Evolutionary conservation across 2,888 invertebrate species (phyloP).

Genomic region (Amphiduros pacificus): DNA sequence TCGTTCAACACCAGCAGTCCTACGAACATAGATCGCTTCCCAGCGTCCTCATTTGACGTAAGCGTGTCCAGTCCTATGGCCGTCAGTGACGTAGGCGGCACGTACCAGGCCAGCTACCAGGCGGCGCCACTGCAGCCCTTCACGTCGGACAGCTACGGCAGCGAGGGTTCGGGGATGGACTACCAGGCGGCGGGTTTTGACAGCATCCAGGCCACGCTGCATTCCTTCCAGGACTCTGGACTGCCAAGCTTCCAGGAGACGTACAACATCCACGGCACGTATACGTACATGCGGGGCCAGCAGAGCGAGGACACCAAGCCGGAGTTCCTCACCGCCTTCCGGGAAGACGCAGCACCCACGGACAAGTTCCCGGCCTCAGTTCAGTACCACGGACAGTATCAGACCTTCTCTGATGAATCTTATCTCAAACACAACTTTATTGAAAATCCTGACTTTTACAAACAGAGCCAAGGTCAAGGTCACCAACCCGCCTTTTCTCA

Average conservation of each 20-base stretch:
- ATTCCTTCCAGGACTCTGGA: not conserved
- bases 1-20: slow-evolving; percentile 14
- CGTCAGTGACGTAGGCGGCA: not conserved
- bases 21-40: slow-evolving; percentile 10
- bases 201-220: not conserved
- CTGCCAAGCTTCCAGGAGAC: slow-evolving; percentile 17
- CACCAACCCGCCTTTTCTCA: not conserved
- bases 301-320: slow-evolving; percentile 16
- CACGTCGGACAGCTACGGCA: slow-evolving; percentile 1
- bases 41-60: slow-evolving; percentile 6
- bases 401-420: slow-evolving; percentile 10
- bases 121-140: slow-evolving; percentile 11
- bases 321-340: not conserved
- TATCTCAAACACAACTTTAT: slow-evolving; percentile 4
- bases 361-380: slow-evolving; percentile 9
- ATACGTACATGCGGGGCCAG: slow-evolving; percentile 15
- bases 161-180: not conserved
- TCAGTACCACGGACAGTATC: slow-evolving; percentile 18
- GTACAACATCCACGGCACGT: slow-evolving; percentile 15
- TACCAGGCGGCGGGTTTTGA: not conserved
- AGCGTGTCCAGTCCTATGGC: slow-evolving; percentile 14
- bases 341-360: not conserved
- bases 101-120: slow-evolving; percentile 15
- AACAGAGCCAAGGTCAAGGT: not conserved
- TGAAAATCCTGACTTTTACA: slow-evolving; percentile 9